These are phyloP conservation scores for Myotis daubentonii DNA, from an alignment of 2,797 vertebrate genomes.

Conservation along the genomic window DNA sequence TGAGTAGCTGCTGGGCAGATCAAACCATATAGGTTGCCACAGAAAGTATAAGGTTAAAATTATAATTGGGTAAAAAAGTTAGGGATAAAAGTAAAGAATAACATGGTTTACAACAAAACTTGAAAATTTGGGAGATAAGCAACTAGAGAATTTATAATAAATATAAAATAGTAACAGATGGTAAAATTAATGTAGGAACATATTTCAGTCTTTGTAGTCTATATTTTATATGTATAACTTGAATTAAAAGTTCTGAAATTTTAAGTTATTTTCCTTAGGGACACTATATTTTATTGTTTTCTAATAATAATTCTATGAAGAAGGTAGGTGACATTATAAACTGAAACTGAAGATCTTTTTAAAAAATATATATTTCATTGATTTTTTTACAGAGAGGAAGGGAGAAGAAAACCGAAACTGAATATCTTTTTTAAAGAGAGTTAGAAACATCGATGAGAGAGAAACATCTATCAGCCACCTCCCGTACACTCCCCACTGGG, in stretches of 20 bases:
- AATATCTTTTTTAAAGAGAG: no score
- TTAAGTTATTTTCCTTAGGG: slow-evolving; percentile 25
- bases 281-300: neutral
- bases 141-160: slow-evolving; percentile 48
- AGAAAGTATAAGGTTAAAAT: slow-evolving; percentile 55
- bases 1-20: neutral
- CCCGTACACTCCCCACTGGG: no score
- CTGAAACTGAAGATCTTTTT: neutral
- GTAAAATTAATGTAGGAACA: slow-evolving; percentile 4
- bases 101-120: neutral
- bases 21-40: neutral
- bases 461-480: no score
- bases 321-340: slow-evolving; percentile 19
- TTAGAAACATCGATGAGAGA: no score
- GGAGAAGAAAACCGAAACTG: no score
- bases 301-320: neutral
- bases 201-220: neutral
- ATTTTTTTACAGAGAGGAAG: no score
- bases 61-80: neutral
- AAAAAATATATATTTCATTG: no score
- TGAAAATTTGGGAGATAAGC: neutral
- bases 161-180: neutral
- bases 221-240: slow-evolving; percentile 49
- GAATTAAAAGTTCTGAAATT: neutral
- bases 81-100: slow-evolving; percentile 4